Conservation (phyloP, 1,140 invertebrate species). For the Papilio helenus region DNA sequence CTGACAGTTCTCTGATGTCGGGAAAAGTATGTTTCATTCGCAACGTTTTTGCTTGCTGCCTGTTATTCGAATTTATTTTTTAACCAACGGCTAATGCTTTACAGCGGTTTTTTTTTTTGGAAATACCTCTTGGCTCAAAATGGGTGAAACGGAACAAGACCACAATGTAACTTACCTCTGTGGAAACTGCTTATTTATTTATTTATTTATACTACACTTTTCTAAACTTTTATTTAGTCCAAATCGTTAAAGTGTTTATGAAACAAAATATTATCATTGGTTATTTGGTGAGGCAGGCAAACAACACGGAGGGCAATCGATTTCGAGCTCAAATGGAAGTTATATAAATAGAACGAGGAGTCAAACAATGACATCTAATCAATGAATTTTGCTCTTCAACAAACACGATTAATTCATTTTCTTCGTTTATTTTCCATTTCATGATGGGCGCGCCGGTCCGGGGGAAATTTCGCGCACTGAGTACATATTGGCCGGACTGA, state of each 20-base stretch:
- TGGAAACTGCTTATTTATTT: no score
- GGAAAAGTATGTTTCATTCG: not conserved
- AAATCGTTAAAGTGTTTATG: not conserved
- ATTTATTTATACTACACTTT: no score
- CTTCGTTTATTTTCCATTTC: conserved; percentile 15
- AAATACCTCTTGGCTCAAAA: not conserved
- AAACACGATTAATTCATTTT: conserved; percentile 41
- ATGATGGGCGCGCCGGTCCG: no score
- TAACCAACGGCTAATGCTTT: not conserved
- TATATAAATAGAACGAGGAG: conserved; percentile 57
- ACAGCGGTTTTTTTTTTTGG: not conserved
- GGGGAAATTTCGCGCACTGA: no score
- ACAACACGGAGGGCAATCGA: conserved; percentile 49
- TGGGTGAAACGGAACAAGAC: no score
- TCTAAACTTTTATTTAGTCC: not conserved
- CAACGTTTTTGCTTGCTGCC: not conserved
- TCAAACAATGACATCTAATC: conserved; percentile 56
- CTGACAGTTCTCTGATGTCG: not conserved
- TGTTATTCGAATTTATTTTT: not conserved
- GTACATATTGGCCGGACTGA: no score
- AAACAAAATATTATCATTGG: not conserved
- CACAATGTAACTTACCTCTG: no score
- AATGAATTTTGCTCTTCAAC: conserved; percentile 51
- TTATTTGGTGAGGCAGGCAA: conserved; percentile 27
- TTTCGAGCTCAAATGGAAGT: conserved; percentile 46